Evolutionary conservation across 2,113 vertebrate genomes (phyloP).

Genomic region (Prolemur simus): DNA sequence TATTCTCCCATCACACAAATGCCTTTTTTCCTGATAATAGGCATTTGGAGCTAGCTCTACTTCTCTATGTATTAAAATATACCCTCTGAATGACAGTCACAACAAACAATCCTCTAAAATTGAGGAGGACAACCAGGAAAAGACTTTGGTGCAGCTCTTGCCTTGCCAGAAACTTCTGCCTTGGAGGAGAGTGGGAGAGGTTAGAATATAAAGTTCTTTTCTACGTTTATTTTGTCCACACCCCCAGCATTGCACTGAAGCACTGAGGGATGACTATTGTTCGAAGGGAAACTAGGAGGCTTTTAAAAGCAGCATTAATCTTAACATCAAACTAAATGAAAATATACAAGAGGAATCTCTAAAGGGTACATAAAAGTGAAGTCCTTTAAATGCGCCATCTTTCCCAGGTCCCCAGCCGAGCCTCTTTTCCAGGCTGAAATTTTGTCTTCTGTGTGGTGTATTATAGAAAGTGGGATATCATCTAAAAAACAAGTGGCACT

Average conservation of each 20-base stretch:
- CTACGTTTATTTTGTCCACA: conserved; percentile 41
- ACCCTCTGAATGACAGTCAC: not conserved
- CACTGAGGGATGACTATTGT: not conserved
- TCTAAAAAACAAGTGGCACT: not conserved
- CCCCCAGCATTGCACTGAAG: not conserved
- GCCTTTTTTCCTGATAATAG: not conserved
- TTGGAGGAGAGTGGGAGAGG: not conserved
- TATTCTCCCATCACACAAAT: conserved; percentile 45
- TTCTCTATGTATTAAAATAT: conserved; percentile 43
- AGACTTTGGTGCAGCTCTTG: not conserved
- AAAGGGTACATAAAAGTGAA: conserved; percentile 9
- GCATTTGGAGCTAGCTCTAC: conserved; percentile 8
- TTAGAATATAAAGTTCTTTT: not conserved
- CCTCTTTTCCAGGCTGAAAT: not conserved
- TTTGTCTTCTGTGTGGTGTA: not conserved
- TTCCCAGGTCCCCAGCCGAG: not conserved
- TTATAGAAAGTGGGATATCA: not conserved
- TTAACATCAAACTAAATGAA: conserved; percentile 59
- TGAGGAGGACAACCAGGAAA: conserved; percentile 20
- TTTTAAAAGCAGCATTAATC: conserved; percentile 54
- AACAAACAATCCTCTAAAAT: conserved; percentile 19
- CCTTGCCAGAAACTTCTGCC: not conserved
- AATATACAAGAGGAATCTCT: not conserved
- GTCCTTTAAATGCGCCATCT: not conserved
- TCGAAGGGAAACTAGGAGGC: not conserved